These are phyloP conservation scores for Embidobia sp. DNA, from an alignment of 2,888 invertebrate genomes.

Conservation along the genomic window DNA sequence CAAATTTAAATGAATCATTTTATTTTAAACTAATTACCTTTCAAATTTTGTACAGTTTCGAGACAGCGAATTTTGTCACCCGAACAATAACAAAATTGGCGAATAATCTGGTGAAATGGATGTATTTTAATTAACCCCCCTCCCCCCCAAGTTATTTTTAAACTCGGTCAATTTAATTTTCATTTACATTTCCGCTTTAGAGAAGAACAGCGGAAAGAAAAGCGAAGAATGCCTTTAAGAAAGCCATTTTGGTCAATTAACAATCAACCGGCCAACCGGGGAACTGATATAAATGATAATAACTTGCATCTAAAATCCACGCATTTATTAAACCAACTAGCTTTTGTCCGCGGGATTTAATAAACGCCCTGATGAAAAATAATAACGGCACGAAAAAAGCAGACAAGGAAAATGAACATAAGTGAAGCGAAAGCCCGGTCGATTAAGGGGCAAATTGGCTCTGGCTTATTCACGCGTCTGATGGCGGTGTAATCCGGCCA, in stretches of 20 bases:
- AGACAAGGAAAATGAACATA: slow-evolving; percentile 32
- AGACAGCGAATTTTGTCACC: too few species aligned
- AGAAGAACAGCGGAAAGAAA: too few species aligned
- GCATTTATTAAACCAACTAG: slow-evolving; percentile 42
- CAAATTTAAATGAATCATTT: too few species aligned
- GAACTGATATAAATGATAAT: slow-evolving; percentile 38
- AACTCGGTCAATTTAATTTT: too few species aligned
- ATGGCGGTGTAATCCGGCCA: slow-evolving; percentile 46
- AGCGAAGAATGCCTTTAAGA: background rate
- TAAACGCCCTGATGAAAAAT: slow-evolving; percentile 40
- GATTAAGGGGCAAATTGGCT: slow-evolving; percentile 54
- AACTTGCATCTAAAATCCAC: slow-evolving; percentile 17
- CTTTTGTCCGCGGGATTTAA: slow-evolving; percentile 40
- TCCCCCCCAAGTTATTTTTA: too few species aligned
- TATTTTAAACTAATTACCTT: too few species aligned
- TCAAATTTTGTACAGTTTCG: too few species aligned
- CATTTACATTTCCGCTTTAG: too few species aligned
- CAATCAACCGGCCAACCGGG: slow-evolving; percentile 1
- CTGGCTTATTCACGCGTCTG: slow-evolving; percentile 40
- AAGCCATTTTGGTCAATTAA: slow-evolving; percentile 8
- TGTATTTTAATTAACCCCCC: too few species aligned
- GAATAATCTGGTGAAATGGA: too few species aligned
- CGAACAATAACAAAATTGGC: too few species aligned
- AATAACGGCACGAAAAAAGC: slow-evolving; percentile 38
- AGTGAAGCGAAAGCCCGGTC: slow-evolving; percentile 42